These are phyloP conservation scores for Pluvialis apricaria DNA, from an alignment of 2,113 vertebrate species.

Conservation along the genomic window DNA sequence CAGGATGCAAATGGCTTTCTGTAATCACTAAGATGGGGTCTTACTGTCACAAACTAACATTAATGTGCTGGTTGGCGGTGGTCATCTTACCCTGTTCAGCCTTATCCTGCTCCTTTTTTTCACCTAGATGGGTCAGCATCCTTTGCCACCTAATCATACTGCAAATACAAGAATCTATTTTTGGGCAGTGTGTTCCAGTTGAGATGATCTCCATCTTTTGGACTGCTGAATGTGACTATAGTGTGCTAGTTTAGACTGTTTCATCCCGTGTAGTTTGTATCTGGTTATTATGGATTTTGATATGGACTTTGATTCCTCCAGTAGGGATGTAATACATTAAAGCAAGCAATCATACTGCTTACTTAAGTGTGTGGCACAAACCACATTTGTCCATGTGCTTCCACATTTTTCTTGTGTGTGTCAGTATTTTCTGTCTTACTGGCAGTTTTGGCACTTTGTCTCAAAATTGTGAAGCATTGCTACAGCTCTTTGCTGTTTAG, in stretches of 20 bases:
- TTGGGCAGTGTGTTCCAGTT: not conserved
- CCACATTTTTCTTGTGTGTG: not conserved
- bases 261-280: not conserved
- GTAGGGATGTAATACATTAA: not conserved
- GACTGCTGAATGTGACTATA: not conserved
- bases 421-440: not conserved
- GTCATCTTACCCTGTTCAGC: not conserved
- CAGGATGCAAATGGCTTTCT: not conserved
- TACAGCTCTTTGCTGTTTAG: not conserved
- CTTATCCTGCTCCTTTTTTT: not conserved
- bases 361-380: not conserved
- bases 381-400: rapidly evolving
- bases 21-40: not conserved
- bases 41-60: not conserved
- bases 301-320: not conserved
- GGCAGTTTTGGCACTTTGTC: not conserved
- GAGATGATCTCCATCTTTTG: not conserved
- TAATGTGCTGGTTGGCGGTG: not conserved
- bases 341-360: not conserved
- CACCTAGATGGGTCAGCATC: not conserved
- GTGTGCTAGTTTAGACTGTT: not conserved
- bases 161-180: not conserved
- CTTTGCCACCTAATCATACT: not conserved
- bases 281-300: not conserved
- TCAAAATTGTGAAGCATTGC: not conserved